Percentiles rank a stretch among this genome's conserved stretches.
Evolutionary conservation across 92 coral and sea anemone genomes (phyloP).

Genomic region (Ricordea florida): DNA sequence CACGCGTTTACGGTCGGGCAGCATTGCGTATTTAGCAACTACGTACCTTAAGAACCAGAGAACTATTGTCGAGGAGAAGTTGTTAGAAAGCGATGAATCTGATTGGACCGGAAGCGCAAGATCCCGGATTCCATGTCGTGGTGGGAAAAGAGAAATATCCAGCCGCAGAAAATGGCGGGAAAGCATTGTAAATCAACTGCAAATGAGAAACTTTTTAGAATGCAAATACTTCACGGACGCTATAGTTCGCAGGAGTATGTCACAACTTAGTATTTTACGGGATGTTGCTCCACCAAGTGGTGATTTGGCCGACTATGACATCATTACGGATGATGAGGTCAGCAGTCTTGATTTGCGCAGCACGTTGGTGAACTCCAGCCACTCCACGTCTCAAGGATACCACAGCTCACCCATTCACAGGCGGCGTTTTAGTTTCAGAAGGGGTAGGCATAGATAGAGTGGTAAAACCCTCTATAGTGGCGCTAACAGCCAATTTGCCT

Average conservation of each 20-base stretch:
- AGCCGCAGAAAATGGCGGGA: conserved; percentile 64
- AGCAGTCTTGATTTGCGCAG: conserved; percentile 24
- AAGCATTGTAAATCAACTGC: conserved; percentile 66
- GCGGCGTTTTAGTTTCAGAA: conserved; percentile 12
- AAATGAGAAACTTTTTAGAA: conserved; percentile 84
- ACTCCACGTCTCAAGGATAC: conserved; percentile 78
- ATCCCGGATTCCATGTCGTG: neutral
- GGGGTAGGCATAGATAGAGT: conserved; percentile 3
- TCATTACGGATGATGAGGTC: conserved; percentile 82
- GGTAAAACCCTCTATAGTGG: too few species aligned
- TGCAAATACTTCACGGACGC: conserved; percentile 88
- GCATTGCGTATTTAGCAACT: conserved; percentile 76
- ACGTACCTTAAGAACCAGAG: conserved; percentile 56
- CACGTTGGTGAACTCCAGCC: conserved; percentile 42
- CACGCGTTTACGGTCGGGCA: conserved; percentile 28
- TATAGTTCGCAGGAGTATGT: conserved; percentile 63
- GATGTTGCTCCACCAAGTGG: conserved; percentile 3
- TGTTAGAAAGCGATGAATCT: conserved; percentile 63
- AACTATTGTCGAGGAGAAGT: conserved; percentile 6
- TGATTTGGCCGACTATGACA: conserved; percentile 76
- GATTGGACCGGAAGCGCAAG: conserved; percentile 23
- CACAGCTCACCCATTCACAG: conserved; percentile 52
- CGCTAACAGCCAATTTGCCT: too few species aligned
- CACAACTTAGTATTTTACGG: conserved; percentile 57
- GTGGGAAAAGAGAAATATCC: neutral